Base-by-base conservation (phyloP, 2,888 invertebrate genomes). In the Trichogramma evanescens region DNA sequence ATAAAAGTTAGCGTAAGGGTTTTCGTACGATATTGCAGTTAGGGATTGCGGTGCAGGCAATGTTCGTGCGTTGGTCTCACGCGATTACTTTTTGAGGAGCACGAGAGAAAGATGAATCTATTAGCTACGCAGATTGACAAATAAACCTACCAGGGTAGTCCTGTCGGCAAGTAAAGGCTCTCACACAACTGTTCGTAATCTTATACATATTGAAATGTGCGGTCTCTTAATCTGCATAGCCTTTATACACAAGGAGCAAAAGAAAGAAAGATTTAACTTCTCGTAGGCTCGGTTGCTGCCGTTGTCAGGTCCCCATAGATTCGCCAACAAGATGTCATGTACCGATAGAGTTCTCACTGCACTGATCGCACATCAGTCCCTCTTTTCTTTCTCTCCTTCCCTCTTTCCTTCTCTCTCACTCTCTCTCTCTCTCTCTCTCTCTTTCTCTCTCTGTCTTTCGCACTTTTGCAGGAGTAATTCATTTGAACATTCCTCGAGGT, bases 401-500 rank as follows among this genome's bases (percentile, higher is more conserved):
- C 64, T 50, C 60, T 56, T 64, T 58, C 64, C 59, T 54, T 58
- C 49, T 59, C 64, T 62, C 63, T 61, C 52, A n/a, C n/a, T 54
- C 54, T 54, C 63, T 61, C 58, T 67, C 71, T 70, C 69, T 70
- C 39, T 50, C 38, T 54, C 38, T 10, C 13, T 40, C 10, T 56
- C 6, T 57, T 51, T 61, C 61, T 48, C 39, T 45, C 49, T 54
- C 38, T n/a, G 10, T 48, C 50, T 45, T 41, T 8, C 41, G 26
- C 26, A 26, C 26, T 26, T 26, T 26, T 26, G 26, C 26, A 26
- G 26, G 72, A 72, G 73, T 76, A 74, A 77, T 77, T 77, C 77
- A 77, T 77, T 77, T 76, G 69, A 77, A 76, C 77, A 77, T 76
- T 77, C 77, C 77, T 74, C 70, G 69, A 77, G 77, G 77, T 77